Evolutionary conservation across 2,888 invertebrate species (phyloP), one percentile per base, ranked within the genome.

Genomic region (Teleogryllus oceanicus): DNA sequence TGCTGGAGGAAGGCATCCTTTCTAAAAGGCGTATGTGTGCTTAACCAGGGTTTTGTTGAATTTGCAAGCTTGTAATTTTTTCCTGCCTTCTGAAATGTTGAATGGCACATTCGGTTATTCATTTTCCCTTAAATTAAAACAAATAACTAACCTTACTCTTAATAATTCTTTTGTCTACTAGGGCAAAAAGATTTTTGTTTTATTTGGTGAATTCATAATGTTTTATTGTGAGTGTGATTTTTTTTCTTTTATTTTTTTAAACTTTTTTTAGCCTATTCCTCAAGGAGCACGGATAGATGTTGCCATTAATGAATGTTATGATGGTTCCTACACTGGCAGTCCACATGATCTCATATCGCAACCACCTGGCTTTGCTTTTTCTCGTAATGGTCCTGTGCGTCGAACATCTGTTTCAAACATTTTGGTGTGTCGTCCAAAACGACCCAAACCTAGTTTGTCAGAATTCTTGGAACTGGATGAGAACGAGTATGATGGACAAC

Each of bases 241-340:
- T 37, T n/a, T 20, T 74, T 21, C 1, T 21, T 21, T 21, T 1
- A 21, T 4, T n/a, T 37, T n/a, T 20, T 74, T 0, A 37, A n/a
- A 1, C 74, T 62, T 50, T 80, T 84, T 85, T 18, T 86, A 92
- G 91, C 94, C 94, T 62, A 93, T 94, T 83, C 88, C 91, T 0
- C 90, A 91, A 84, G 95, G 96, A 82, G 96, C 96, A 75, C 91
- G 96, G 81, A 95, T 98, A 83, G 97, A 98, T 88, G 97, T 98
- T 2, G 94, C 97, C 0, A 95, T 98, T 84, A 98, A 98, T 88
- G 97, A 98, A 87, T 89, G 94, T 82, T 98, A 96, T 88, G 98
- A 98, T 88, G 97, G 97, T 1, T 97, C 97, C 0, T 98, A 97
- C 87, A 94, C 95, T 16, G 97, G 97, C 8, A 96, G 96, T 75